Evolutionary conservation across 2,888 invertebrate genomes (phyloP).

Genomic region (Nephrotoma flavescens): DNA sequence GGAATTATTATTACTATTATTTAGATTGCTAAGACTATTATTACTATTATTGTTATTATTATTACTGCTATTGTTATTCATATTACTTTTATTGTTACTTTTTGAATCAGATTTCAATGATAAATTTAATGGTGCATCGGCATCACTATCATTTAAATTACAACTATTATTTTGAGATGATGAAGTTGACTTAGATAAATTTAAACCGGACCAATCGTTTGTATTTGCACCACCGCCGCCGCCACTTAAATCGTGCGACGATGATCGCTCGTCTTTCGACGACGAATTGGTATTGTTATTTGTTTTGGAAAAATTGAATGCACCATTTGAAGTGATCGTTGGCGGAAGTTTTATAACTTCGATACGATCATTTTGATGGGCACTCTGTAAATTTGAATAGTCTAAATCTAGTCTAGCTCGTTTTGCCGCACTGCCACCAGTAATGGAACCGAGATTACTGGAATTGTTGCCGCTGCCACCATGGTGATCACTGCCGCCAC

Average conservation of each 20-base stretch:
- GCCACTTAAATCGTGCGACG: constrained; percentile 17
- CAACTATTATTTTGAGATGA: constrained; percentile 20
- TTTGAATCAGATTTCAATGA: constrained; percentile 54
- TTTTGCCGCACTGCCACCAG: constrained; percentile 32
- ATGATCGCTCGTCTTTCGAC: constrained; percentile 20
- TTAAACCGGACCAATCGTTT: constrained; percentile 19
- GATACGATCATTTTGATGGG: constrained; percentile 45
- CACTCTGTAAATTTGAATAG: constrained; percentile 25
- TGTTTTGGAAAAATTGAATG: constrained; percentile 27
- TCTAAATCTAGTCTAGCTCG: constrained; percentile 33
- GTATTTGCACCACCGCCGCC: constrained; percentile 10
- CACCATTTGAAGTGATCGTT: constrained; percentile 41
- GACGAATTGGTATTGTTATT: background rate
- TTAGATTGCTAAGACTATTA: constrained; percentile 9
- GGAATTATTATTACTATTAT: constrained; percentile 9
- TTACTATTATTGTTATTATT: constrained; percentile 16
- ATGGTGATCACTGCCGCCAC: constrained; percentile 6
- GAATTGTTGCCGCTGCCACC: background rate
- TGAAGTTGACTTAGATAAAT: constrained; percentile 26
- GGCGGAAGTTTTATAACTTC: constrained; percentile 71
- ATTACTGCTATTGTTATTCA: constrained; percentile 14
- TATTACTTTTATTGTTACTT: constrained; percentile 11
- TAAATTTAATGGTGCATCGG: constrained; percentile 68
- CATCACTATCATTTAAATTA: constrained; percentile 34
- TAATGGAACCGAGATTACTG: background rate